Base-by-base conservation (phyloP, 2,888 invertebrate species). In the Pollenia amentaria region DNA sequence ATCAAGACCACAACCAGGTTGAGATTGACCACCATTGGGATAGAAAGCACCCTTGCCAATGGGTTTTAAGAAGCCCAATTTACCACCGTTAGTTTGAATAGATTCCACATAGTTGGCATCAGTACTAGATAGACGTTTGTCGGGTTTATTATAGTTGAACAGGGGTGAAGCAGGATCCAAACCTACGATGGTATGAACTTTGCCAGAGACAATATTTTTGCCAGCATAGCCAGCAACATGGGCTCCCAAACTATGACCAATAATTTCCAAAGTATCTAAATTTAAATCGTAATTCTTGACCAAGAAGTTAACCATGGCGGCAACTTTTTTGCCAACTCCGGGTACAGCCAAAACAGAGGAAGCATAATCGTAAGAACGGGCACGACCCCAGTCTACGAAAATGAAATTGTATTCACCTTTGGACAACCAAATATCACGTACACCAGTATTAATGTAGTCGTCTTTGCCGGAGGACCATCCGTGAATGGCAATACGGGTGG, bases 231-330 rank as follows among this genome's bases (percentile, higher is more conserved):
- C 95, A 65, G 94, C 94, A 9, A 94, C 94, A 90, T 95, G 95
- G 9, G 95, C 95, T 4, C 95, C 95, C 77, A 95, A 92, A 88
- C 95, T 95, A 86, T 95, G 94, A 0, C 95, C 95, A 57, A 94
- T 94, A 6, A 91, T 42, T 93, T 93, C 90, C 93, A 95, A 86
- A 93, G 91, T 0, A 93, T 94, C 12, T 93, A 94, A 75, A 92
- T 91, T 8, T 93, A 93, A 7, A 93, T 94, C 42, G 93, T 94
- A 89, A 92, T 88, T 1, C 93, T 94, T 1, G 93, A 94, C 89
- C 93, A 95, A 90, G 65, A 89, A 90, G 60, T 91, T 90, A 42
- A 92, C 76, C 53, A 91, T 87, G 2, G 55, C 64, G 7, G 90
- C 92, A 12, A 90, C 79, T 29, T 88, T 80, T 60, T 85, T 51